phyloP scores from a whole-genome alignment of 2,113 vertebrate species.

The Embiotoca jacksoni region DNA sequence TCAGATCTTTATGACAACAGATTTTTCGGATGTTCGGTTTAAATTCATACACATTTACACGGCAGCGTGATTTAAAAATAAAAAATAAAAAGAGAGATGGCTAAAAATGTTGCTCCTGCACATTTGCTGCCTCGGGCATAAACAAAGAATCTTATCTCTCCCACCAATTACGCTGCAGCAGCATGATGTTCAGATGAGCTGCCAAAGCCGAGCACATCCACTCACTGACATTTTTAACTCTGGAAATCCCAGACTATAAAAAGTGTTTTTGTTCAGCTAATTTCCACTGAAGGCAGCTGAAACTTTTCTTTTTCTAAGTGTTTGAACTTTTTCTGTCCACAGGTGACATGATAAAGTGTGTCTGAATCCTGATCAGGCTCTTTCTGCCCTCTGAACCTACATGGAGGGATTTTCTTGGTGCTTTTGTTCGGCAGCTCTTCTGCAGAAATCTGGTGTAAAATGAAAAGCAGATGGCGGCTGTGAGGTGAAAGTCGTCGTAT shows the following conservation, averaged over 20 bases:
- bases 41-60: slow-evolving; percentile 30
- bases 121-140: slow-evolving; percentile 51
- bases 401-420: neutral
- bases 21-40: slow-evolving; percentile 12
- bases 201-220: slow-evolving; percentile 28
- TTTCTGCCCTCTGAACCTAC: slow-evolving; percentile 6
- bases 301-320: neutral
- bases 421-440: slow-evolving; percentile 1
- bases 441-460: slow-evolving; percentile 2
- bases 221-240: slow-evolving; percentile 14
- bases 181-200: slow-evolving; percentile 49
- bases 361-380: neutral
- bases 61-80: neutral
- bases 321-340: slow-evolving; percentile 3
- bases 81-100: neutral
- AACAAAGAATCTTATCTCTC: slow-evolving; percentile 54
- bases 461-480: slow-evolving; percentile 21
- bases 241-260: slow-evolving; percentile 7
- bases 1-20: slow-evolving; percentile 27
- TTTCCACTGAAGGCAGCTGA: neutral
- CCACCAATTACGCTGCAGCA: slow-evolving; percentile 42
- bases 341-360: neutral
- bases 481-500: neutral
- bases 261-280: neutral
- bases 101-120: slow-evolving; percentile 48